Evolutionary conservation across 2,888 invertebrate genomes (phyloP), one percentile per base, ranked within the genome.

Genomic region (Drosophila yooni): DNA sequence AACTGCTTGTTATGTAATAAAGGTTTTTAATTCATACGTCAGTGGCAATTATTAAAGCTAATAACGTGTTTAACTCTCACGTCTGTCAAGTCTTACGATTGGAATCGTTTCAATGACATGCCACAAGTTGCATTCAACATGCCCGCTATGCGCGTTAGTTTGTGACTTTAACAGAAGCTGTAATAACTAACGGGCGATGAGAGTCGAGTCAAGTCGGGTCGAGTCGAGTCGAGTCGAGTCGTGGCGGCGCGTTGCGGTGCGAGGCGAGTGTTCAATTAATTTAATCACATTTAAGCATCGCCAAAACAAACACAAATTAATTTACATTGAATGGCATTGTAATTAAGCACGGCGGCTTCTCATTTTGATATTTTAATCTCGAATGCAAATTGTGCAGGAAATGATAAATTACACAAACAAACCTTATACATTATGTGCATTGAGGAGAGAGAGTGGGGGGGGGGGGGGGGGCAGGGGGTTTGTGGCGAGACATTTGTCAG

Each of bases 351-450:
- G 62, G 70, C 72, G 79, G 76, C 74, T 82, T 80, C 63, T 57
- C 67, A 70, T 74, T 81, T 83, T 79, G 85, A 89, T 81, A 74
- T 76, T 82, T 84, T 89, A 86, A 86, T 89, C 89, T 83, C 74
- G 56, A 61, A 87, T 88, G 82, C 81, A 81, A 85, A 86, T 86
- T 83, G 70, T 57, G 57, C 76, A 83, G 85, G 85, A 85, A 85
- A 84, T 85, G 84, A 89, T 87, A 83, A 81, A 85, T 89, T 76
- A 79, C 70, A 66, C 66, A 71, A 63, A 80, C 67, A 72, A 72
- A 33, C 31, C n/a, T 6, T 43, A n/a, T n/a, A 11, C 5, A 46
- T 33, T 33, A 11, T 4, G 8, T 21, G 46, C 46, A 46, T 1
- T 3, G 5, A 2, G 11, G 11, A 13, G 7, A 3, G 13, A 21